Conservation (phyloP, 1,140 invertebrate genomes). For the Atta colombica region DNA sequence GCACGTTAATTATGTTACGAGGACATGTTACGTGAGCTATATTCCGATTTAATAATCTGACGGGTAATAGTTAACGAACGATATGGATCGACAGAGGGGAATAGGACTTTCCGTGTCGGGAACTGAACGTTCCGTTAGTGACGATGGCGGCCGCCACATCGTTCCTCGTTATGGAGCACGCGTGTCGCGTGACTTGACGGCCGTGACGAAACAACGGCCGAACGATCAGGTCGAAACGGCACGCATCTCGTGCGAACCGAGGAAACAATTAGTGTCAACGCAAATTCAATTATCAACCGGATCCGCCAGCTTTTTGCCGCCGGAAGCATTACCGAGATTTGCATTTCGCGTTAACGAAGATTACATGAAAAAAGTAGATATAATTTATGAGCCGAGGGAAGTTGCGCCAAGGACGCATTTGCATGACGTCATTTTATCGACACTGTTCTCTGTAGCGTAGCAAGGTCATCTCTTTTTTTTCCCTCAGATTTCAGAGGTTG, state of each 20-base stretch:
- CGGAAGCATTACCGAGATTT: constrained; percentile 51
- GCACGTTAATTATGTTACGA: constrained; percentile 51
- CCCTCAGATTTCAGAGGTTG: neutral
- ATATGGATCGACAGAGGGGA: constrained; percentile 58
- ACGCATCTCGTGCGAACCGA: constrained; percentile 44
- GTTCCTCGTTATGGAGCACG: constrained; percentile 43
- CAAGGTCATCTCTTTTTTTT: neutral
- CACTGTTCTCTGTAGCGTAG: neutral
- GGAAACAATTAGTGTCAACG: constrained; percentile 60
- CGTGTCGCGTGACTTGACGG: constrained; percentile 68
- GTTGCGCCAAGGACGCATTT: neutral
- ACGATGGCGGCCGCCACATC: constrained; percentile 27
- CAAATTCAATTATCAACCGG: constrained; percentile 62
- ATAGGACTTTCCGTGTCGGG: constrained; percentile 33
- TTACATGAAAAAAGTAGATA: constrained; percentile 17
- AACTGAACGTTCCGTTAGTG: constrained; percentile 8
- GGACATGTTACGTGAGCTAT: constrained; percentile 30
- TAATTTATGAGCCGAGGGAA: constrained; percentile 24
- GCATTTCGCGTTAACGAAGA: constrained; percentile 42
- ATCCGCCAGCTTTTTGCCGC: constrained; percentile 45
- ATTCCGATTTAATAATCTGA: constrained; percentile 61
- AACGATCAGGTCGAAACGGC: constrained; percentile 55
- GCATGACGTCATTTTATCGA: constrained; percentile 30
- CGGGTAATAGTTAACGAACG: constrained; percentile 59
- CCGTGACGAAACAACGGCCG: constrained; percentile 67